Percentiles rank a stretch among this genome's conserved stretches.
These are phyloP conservation scores for Nineta flava DNA, from an alignment of 2,888 invertebrate species.

Conservation along the genomic window DNA sequence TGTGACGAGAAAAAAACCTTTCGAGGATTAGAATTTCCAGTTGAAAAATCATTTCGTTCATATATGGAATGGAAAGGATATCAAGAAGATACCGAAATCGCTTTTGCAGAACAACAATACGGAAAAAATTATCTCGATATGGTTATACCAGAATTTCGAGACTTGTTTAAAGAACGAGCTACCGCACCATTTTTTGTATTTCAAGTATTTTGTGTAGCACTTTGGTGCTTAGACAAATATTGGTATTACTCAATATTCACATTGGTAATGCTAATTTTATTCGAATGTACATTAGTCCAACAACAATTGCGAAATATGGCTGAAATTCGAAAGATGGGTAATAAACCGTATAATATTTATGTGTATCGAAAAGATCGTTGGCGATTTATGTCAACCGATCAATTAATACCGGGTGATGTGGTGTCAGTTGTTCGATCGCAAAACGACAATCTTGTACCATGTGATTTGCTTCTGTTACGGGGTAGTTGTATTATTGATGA, in stretches of 20 bases:
- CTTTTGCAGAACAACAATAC: constrained; percentile 61
- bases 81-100: constrained; percentile 64
- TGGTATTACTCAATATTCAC: constrained; percentile 98
- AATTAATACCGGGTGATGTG: constrained; percentile 89
- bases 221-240: constrained; percentile 99
- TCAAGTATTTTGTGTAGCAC: constrained; percentile 95
- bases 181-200: constrained; percentile 99
- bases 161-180: constrained; percentile 92
- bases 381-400: constrained; percentile 71
- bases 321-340: constrained; percentile 98
- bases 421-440: constrained; percentile 82
- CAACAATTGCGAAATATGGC: constrained; percentile 97
- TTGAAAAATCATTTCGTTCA: constrained; percentile 47
- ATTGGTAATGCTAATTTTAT: constrained; percentile 85
- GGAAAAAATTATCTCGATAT: constrained; percentile 76
- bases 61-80: constrained; percentile 80
- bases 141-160: constrained; percentile 93
- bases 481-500: constrained; percentile 98
- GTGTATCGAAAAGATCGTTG: constrained; percentile 84
- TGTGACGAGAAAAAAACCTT: constrained; percentile 69
- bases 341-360: constrained; percentile 83
- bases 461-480: constrained; percentile 83
- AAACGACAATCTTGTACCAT: constrained; percentile 86
- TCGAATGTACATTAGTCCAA: constrained; percentile 95
- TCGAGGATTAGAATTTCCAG: constrained; percentile 70